These are phyloP conservation scores for Leptonema lineaticorne DNA, from an alignment of 1,140 invertebrate genomes.

Conservation along the genomic window DNA sequence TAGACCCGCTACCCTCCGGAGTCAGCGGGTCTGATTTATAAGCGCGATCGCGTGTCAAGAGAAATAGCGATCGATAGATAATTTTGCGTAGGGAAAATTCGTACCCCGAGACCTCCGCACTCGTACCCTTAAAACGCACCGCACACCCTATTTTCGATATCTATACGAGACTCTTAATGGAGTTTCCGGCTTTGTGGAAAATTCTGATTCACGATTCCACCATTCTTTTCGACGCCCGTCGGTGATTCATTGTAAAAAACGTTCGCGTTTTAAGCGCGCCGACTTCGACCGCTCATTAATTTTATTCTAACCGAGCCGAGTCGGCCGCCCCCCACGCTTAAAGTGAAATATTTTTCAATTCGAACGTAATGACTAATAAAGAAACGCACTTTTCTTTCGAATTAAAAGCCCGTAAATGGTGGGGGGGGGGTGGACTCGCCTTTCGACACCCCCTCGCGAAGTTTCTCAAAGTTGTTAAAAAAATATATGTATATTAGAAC, in stretches of 20 bases:
- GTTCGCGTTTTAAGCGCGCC: background rate
- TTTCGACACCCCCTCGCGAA: too few species aligned
- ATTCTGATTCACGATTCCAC: background rate
- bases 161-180: background rate
- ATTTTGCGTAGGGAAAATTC: background rate
- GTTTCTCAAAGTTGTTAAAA: too few species aligned
- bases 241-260: slow-evolving; percentile 4
- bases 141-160: slow-evolving; percentile 9
- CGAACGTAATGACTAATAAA: too few species aligned
- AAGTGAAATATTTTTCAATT: too few species aligned
- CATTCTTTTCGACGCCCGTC: too few species aligned
- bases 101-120: too few species aligned
- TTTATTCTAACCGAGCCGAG: too few species aligned
- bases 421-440: too few species aligned
- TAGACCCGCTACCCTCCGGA: background rate
- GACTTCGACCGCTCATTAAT: background rate
- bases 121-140: too few species aligned
- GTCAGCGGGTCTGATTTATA: background rate
- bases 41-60: background rate
- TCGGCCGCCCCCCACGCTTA: background rate
- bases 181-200: background rate
- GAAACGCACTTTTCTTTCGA: too few species aligned
- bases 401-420: too few species aligned
- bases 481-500: too few species aligned
- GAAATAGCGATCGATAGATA: slow-evolving; percentile 10